Evolutionary conservation across 2,113 vertebrate genomes (phyloP).

Genomic region (Nannobrachium achirus): DNA sequence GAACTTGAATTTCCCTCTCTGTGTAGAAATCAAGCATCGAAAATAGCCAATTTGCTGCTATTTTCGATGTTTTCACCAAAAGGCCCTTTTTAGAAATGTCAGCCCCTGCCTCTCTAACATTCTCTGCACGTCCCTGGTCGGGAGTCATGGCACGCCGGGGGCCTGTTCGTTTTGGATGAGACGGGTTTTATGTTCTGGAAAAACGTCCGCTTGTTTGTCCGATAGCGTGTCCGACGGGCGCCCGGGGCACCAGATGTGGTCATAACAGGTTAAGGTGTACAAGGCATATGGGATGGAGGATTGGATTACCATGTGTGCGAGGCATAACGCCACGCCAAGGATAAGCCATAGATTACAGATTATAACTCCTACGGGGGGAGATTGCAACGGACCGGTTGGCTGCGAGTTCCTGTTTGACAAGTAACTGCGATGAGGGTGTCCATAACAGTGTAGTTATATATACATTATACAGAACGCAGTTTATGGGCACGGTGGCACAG

Average conservation of each 20-base stretch:
- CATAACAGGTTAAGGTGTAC: constrained; percentile 22
- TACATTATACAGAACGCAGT: no score
- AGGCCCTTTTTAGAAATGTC: no score
- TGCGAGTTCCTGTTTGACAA: not conserved
- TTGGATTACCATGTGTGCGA: not conserved
- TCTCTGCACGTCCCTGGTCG: no score
- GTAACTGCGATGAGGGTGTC: constrained; percentile 14
- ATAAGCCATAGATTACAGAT: constrained; percentile 21
- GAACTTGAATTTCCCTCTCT: no score
- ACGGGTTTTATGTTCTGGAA: constrained; percentile 50
- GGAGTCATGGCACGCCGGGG: constrained; percentile 58
- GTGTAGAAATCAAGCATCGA: no score
- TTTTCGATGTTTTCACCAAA: no score
- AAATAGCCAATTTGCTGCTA: no score
- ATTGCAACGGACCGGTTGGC: constrained; percentile 33
- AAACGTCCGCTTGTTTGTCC: constrained; percentile 48
- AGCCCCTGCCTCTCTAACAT: no score
- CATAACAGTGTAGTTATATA: not conserved
- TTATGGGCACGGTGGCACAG: no score
- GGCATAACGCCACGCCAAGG: not conserved
- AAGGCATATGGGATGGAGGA: constrained; percentile 17
- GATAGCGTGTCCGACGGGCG: constrained; percentile 41
- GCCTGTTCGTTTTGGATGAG: constrained; percentile 46
- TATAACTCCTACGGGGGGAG: constrained; percentile 15
- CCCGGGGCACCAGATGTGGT: constrained; percentile 12